Base-by-base conservation (phyloP, 2,797 vertebrate species). In the Atherinosoma microstoma region DNA sequence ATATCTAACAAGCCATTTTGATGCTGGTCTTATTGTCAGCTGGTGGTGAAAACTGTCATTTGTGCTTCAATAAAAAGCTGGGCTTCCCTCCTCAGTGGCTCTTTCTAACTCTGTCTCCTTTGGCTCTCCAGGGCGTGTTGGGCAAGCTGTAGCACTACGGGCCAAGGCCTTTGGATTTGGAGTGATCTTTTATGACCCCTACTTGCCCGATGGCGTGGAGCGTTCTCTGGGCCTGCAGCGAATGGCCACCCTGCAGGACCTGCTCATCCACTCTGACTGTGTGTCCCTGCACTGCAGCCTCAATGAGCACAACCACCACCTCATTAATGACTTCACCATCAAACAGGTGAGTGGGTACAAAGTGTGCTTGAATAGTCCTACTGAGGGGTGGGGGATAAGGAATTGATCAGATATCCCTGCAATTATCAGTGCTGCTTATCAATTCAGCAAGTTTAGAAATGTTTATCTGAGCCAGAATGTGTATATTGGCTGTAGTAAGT, bases 251-350 rank as follows among this genome's bases (percentile, higher is more conserved):
- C 92, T 97, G 88, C 96, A 97, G 91, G 96, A 97, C 88, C 94
- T 97, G 87, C 95, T 97, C 74, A 96, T 96, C 89, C 96, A 97
- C 93, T 97, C 96, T 51, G 96, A 97, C 94, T 97, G 96, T 67
- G 96, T 97, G 62, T 96, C 96, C 65, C 93, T 97, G 89, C 96
- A 97, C 92, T 97, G 96, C 93, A 96, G 96, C 91, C 95, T 97
- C 86, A 97, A 97, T 76, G 96, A 97, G 92, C 96, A 97, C 96
- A 97, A 96, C 92, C 96, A 96, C 92, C 96, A 97, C 88, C 96
- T 97, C 93, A 96, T 97, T 86, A 97, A 97, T 85, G 96, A 97
- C 94, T 97, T 97, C 92, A 97, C 96, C 91, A 97, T 97, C 92
- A 97, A 97, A 94, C 96, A 97, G 95, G 96, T 96, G 30, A 16